Base-by-base conservation (phyloP, 1,140 invertebrate species). In the Chionoecetes opilio region DNA sequence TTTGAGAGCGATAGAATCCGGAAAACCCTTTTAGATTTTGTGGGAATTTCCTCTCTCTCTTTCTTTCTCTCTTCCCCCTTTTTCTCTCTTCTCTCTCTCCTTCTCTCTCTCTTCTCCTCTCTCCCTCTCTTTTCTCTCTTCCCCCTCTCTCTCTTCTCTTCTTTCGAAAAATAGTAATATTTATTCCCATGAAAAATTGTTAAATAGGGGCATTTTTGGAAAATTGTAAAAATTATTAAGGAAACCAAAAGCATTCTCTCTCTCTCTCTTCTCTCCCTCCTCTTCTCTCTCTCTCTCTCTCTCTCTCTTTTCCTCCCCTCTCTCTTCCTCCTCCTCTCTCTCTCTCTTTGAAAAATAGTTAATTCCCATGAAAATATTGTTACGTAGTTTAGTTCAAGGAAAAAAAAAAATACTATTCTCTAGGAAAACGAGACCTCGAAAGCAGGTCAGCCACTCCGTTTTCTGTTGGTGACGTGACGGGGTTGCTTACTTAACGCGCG, bases 11-110 rank as follows among this genome's bases (percentile, higher is more conserved):
- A 21, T 63, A 63, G 26, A 63, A 63, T 63, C 26, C 53, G 26
- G 53, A 21, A 63, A 63, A 63, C 53, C 53, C 53, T 8, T 63
- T 63, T 63, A 26, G 53, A 63, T 63, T 63, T 14, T 63, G 53
- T 63, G 53, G 26, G 21, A 21, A 63, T 14, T 63, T 21, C 26
- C 53, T 63, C 53, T 63, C 53, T 63, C 53, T 63, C 53, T 63
- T 21, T 63, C 53, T 63, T 21, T 63, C 53, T 63, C 53, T 63
- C 53, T 63, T n/a, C 53, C 26, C 53, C 26, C 53, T 63, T 21
- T 63, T 21, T 63, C 53, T 63, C 63, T n/a, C 63, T 46, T 75
- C 63, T 75, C 63, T 75, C 63, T 75, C 63, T 75, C 63, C n/a
- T 26, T 75, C 63, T 75, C 63, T 75, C 63, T 75, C 63, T 75